Percentiles rank a stretch among this genome's conserved stretches.
phyloP scores from a whole-genome alignment of 2,888 invertebrate genomes.

The Nomada fabriciana region DNA sequence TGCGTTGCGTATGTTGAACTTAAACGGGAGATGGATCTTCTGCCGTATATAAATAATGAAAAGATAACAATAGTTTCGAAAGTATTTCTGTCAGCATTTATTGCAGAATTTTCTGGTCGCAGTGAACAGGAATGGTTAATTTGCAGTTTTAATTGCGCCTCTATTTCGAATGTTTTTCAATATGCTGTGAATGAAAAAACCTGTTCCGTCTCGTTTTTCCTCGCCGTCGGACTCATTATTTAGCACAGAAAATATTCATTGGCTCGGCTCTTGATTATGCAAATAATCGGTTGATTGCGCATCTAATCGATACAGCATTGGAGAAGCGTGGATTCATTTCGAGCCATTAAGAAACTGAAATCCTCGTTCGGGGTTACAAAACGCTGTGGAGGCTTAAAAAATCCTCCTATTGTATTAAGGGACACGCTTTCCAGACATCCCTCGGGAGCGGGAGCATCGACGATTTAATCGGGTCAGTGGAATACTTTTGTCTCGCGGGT shows the following conservation, averaged over 20 bases:
- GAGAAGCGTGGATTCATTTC: neutral
- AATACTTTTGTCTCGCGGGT: slow-evolving; percentile 12
- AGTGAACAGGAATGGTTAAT: too few species aligned
- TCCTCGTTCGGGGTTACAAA: too few species aligned
- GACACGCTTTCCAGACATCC: slow-evolving; percentile 2
- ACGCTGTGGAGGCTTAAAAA: neutral
- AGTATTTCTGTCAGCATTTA: too few species aligned
- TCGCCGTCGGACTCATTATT: too few species aligned
- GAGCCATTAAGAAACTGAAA: too few species aligned
- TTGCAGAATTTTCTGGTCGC: too few species aligned
- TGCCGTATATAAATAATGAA: too few species aligned
- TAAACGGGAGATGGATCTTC: too few species aligned
- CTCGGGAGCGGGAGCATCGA: slow-evolving; percentile 12
- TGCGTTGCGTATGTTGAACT: too few species aligned
- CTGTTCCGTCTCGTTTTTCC: too few species aligned
- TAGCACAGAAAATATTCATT: neutral
- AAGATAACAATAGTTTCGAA: neutral
- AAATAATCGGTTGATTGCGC: slow-evolving; percentile 22
- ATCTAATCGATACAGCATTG: slow-evolving; percentile 29
- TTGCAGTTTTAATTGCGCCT: neutral
- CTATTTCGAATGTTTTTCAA: too few species aligned
- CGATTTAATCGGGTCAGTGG: slow-evolving; percentile 48
- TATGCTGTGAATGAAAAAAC: too few species aligned
- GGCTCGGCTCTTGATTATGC: slow-evolving; percentile 24
- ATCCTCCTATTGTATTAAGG: slow-evolving; percentile 24